phyloP scores from a whole-genome alignment of 64 coral and sea anemone genomes.

The Dendrophyllia cribrosa region DNA sequence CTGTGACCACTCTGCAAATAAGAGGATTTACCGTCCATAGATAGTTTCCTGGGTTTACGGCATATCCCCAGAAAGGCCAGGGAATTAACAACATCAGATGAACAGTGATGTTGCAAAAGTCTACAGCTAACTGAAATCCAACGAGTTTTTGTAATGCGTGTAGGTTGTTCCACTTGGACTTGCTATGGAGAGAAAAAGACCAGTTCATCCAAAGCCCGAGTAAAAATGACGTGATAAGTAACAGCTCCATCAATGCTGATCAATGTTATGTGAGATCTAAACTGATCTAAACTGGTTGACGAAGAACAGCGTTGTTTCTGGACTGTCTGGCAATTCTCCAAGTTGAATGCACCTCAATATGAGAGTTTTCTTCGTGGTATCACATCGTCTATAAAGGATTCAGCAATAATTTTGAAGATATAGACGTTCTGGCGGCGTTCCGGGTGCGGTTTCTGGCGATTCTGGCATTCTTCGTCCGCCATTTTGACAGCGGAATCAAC shows the following conservation, averaged over 20 bases:
- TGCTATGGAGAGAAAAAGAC: not conserved
- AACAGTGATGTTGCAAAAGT: not conserved
- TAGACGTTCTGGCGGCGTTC: no score
- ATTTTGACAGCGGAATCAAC: no score
- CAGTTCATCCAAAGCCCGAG: constrained; percentile 22
- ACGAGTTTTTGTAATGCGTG: not conserved
- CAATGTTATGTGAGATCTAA: not conserved
- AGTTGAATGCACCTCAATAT: no score
- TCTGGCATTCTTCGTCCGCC: no score
- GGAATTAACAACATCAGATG: constrained; percentile 10
- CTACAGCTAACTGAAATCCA: constrained; percentile 1
- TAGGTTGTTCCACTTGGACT: not conserved
- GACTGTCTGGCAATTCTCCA: no score
- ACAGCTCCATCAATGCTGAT: constrained; percentile 18
- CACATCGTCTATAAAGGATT: no score
- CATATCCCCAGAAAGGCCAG: constrained; percentile 24
- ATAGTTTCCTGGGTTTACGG: constrained; percentile 12
- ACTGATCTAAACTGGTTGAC: not conserved
- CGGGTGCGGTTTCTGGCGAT: no score
- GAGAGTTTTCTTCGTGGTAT: no score
- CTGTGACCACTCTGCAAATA: constrained; percentile 15
- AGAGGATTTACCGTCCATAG: constrained; percentile 8
- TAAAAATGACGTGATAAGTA: not conserved
- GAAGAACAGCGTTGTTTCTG: no score
- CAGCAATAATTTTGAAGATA: no score